phyloP scores from a whole-genome alignment of 2,113 vertebrate species.

The Myotis davidii region DNA sequence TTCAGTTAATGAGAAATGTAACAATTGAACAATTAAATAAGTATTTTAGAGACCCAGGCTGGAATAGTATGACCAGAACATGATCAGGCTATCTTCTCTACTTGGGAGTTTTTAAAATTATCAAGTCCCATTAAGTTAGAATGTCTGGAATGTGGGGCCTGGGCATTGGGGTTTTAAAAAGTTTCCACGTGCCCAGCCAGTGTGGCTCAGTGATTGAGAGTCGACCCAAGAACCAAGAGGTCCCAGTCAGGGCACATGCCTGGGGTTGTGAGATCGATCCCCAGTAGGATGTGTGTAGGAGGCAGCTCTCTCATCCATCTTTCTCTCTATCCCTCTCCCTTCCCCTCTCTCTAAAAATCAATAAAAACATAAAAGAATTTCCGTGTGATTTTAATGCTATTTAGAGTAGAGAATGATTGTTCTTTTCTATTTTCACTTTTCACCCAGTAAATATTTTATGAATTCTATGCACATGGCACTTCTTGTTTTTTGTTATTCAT shows the following conservation, averaged over 20 bases:
- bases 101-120: not conserved
- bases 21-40: not conserved
- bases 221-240: too few species aligned
- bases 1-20: not conserved
- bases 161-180: not conserved
- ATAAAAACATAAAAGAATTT: not conserved
- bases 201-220: too few species aligned
- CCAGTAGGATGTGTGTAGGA: too few species aligned
- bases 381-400: not conserved
- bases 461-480: not conserved
- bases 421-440: slow-evolving; percentile 4
- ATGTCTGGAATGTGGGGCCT: not conserved
- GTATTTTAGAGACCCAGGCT: not conserved
- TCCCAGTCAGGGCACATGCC: too few species aligned
- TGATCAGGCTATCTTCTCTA: not conserved
- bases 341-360: too few species aligned
- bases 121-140: not conserved
- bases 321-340: too few species aligned
- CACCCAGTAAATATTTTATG: not conserved
- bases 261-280: too few species aligned
- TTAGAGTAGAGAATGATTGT: not conserved
- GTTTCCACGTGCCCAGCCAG: not conserved
- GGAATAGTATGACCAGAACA: not conserved
- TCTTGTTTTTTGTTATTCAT: not conserved
- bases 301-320: too few species aligned